Base-by-base conservation (phyloP, 2,888 invertebrate genomes). In the Frankliniella intonsa region DNA sequence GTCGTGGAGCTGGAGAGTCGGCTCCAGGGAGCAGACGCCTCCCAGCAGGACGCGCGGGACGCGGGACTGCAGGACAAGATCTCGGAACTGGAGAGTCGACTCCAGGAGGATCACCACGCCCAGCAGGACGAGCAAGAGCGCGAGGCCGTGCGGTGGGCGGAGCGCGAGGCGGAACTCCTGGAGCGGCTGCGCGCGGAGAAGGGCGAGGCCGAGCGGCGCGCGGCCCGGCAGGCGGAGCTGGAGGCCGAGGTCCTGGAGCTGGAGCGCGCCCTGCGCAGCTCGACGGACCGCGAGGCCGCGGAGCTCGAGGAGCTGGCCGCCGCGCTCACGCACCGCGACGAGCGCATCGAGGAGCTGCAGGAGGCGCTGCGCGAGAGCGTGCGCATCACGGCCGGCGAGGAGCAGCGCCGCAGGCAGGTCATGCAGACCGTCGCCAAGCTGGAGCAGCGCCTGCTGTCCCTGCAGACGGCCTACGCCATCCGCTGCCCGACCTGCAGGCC, bases 281-380 rank as follows among this genome's bases (percentile, higher is more conserved):
- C 22, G 22, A 88, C 89, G 85, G 90, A 91, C 85, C 90, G 90
- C 83, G 90, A 91, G 84, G 90, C 90, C 84, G 90, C 90, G 49
- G 91, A 91, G 84, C 89, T 92, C 82, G 90, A 91, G 85, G 91
- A 91, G 85, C 87, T 92, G 79, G 86, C 91, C 83, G 89, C 90
- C 9, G 89, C 90, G 10, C 89, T 92, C 10, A 88, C 90, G 83
- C 90, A 90, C 84, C 93, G 92, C 87, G 90, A 92, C 82, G 91
- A 91, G 83, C 90, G 93, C 84, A 94, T 96, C 82, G 91, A 92
- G 86, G 94, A 95, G 86, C 88, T 97, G 85, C 96, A 95, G 87
- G 94, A 94, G 85, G 96, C 96, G 27, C 89, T 97, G 83, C 91
- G 94, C 83, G 95, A 95, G 87, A 96, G 94, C 84, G 93, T 94